Conservation (phyloP, 2,888 invertebrate species). For the Lasius fuliginosus region DNA sequence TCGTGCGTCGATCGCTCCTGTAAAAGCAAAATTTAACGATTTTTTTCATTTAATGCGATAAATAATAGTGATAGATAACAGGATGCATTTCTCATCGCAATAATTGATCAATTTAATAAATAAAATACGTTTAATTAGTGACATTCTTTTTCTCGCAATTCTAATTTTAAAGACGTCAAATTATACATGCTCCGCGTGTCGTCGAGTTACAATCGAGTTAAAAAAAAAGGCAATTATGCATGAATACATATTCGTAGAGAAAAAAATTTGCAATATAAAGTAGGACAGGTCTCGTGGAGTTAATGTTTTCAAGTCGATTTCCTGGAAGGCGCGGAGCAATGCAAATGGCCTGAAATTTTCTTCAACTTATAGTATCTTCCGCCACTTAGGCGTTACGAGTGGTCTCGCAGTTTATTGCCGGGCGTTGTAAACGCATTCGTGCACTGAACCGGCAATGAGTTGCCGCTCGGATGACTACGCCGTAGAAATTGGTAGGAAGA, state of each 20-base stretch:
- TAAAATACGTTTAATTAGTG: not conserved
- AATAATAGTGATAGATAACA: not conserved
- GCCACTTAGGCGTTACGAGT: slow-evolving; percentile 53
- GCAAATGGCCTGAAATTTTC: slow-evolving; percentile 57
- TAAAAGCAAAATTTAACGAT: slow-evolving; percentile 58
- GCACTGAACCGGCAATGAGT: slow-evolving; percentile 66
- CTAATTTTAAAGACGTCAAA: not conserved
- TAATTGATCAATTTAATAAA: not conserved
- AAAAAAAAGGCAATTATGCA: not conserved
- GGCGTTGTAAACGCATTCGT: slow-evolving; percentile 59
- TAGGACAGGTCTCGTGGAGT: slow-evolving; percentile 9
- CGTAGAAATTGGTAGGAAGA: slow-evolving; percentile 69
- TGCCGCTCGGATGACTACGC: slow-evolving; percentile 64
- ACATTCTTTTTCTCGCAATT: not conserved
- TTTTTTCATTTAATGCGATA: slow-evolving; percentile 11
- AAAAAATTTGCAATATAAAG: not conserved
- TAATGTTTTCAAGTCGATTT: slow-evolving; percentile 53
- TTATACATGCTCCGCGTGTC: not conserved
- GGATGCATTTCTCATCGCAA: not conserved
- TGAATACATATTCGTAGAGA: not conserved
- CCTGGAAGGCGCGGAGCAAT: slow-evolving; percentile 32
- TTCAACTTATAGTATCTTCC: slow-evolving; percentile 55
- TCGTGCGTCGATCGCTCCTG: slow-evolving; percentile 84
- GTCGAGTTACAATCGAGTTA: not conserved
- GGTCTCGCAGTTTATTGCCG: slow-evolving; percentile 56